A percentile compares a stretch with the other conserved stretches of the same genome.
phyloP scores from a whole-genome alignment of 2,888 invertebrate species.

The Ariolimax columbianus region DNA sequence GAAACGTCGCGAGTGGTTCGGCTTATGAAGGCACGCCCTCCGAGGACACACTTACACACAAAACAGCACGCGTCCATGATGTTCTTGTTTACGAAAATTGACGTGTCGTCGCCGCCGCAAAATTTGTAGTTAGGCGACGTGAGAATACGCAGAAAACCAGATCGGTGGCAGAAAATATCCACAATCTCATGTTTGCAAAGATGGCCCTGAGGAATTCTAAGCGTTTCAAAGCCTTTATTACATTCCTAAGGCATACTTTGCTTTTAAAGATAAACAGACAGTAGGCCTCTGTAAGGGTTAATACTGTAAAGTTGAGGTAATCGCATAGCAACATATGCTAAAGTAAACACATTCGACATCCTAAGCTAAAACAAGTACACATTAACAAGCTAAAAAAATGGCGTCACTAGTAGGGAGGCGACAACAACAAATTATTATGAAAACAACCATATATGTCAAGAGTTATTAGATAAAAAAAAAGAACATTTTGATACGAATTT shows the following conservation, averaged over 20 bases:
- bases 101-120: not conserved
- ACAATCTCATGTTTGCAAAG: slow-evolving; percentile 3
- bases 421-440: no score
- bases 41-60: not conserved
- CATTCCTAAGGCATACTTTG: not conserved
- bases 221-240: slow-evolving; percentile 27
- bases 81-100: slow-evolving; percentile 19
- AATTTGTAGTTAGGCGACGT: slow-evolving; percentile 23
- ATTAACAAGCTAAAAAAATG: no score
- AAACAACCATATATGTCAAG: no score
- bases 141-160: slow-evolving; percentile 13
- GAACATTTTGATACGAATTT: no score
- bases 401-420: no score
- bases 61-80: slow-evolving; percentile 26
- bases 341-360: not conserved
- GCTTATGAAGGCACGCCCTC: slow-evolving; percentile 38
- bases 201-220: slow-evolving; percentile 19
- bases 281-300: not conserved
- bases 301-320: not conserved
- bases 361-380: no score
- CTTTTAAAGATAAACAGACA: not conserved
- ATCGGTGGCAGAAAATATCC: not conserved
- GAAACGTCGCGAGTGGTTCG: slow-evolving; percentile 29
- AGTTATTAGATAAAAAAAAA: no score
- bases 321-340: not conserved